Conservation (phyloP, 2,797 vertebrate species). For the Dromococcyx pavoninus region DNA sequence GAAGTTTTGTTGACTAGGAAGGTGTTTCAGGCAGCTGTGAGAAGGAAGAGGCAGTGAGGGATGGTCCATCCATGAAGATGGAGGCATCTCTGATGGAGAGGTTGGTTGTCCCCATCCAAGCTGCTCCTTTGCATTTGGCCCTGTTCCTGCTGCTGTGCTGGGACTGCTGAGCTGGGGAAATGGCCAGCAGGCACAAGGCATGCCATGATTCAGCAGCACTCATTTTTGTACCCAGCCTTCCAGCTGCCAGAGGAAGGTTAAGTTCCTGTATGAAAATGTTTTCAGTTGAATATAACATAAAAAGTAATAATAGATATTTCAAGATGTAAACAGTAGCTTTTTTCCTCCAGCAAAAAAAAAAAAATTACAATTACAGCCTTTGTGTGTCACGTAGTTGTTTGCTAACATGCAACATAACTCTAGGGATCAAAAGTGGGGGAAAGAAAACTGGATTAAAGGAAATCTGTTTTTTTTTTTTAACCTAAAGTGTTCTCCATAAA, state of each 20-base stretch:
- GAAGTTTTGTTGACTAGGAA: background rate
- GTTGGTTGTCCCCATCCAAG: background rate
- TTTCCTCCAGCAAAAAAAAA: background rate
- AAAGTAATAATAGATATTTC: background rate
- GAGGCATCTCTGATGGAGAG: background rate
- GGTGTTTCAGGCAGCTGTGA: background rate
- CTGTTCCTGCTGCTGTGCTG: rapidly evolving
- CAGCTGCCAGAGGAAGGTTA: background rate
- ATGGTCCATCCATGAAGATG: background rate
- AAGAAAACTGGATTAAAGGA: slow-evolving; percentile 28
- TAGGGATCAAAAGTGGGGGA: background rate
- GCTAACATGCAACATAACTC: background rate
- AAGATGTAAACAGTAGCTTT: background rate
- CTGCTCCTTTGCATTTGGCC: background rate
- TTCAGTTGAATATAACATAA: background rate
- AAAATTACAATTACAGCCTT: background rate
- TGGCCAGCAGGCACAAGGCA: background rate
- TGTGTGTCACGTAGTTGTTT: background rate
- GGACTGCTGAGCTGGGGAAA: background rate
- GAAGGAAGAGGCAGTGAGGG: background rate
- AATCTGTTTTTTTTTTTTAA: background rate
- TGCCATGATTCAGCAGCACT: background rate
- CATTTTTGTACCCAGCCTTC: background rate
- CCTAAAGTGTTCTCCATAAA: slow-evolving; percentile 30
- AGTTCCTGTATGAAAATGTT: background rate